These are phyloP conservation scores for Plectropomus leopardus DNA, from an alignment of 2,113 vertebrate species.

Conservation along the genomic window DNA sequence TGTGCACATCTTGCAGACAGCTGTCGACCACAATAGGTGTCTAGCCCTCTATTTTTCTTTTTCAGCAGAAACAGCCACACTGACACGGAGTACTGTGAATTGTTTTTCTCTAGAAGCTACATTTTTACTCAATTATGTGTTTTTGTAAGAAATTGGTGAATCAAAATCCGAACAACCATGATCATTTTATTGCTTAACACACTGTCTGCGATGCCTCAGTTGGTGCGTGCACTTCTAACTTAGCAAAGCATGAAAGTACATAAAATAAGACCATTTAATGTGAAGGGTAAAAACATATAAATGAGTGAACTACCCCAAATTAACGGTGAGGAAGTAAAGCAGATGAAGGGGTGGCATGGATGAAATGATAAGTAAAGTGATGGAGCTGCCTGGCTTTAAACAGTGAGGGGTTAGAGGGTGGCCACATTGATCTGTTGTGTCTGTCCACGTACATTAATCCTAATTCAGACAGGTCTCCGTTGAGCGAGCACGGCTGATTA, in stretches of 20 bases:
- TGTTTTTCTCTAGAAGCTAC: neutral
- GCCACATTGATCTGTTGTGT: slow-evolving; percentile 48
- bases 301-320: slow-evolving; percentile 11
- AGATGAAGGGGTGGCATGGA: slow-evolving; percentile 3
- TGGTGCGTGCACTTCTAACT: slow-evolving; percentile 3
- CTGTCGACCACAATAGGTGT: slow-evolving; percentile 55
- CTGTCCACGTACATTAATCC: slow-evolving; percentile 53
- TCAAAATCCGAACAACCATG: slow-evolving; percentile 17
- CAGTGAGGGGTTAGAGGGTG: slow-evolving; percentile 26
- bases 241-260: slow-evolving; percentile 9
- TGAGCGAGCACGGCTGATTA: slow-evolving; percentile 57
- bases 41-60: slow-evolving; percentile 22
- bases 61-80: slow-evolving; percentile 14
- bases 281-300: slow-evolving; percentile 15
- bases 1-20: slow-evolving; percentile 45
- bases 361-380: slow-evolving; percentile 31
- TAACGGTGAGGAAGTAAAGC: slow-evolving; percentile 44
- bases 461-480: slow-evolving; percentile 55
- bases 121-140: slow-evolving; percentile 11
- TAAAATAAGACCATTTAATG: slow-evolving; percentile 25
- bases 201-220: slow-evolving; percentile 19
- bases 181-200: slow-evolving; percentile 17
- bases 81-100: neutral
- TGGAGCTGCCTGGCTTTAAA: slow-evolving; percentile 33
- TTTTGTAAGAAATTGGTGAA: slow-evolving; percentile 29